phyloP scores from a whole-genome alignment of 2,888 invertebrate genomes.

The Rhopalosiphum nymphaeae region DNA sequence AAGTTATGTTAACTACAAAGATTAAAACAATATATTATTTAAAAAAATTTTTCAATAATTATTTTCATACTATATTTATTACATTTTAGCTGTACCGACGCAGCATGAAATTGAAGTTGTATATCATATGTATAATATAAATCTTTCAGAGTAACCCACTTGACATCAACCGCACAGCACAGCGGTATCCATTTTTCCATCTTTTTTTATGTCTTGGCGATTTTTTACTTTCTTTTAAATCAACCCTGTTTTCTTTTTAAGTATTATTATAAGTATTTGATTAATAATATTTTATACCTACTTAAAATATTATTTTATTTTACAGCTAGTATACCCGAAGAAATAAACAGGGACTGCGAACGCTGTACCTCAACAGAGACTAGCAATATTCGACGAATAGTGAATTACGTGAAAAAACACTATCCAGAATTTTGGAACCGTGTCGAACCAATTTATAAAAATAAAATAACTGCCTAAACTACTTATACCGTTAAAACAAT shows the following conservation, averaged over 20 bases:
- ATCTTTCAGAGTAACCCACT: no score
- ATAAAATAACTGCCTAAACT: background rate
- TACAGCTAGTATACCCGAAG: slow-evolving; percentile 28
- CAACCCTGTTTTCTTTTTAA: background rate
- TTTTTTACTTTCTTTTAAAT: background rate
- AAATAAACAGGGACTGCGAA: background rate
- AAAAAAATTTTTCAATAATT: no score
- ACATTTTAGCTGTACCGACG: no score
- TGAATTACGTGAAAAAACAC: slow-evolving; percentile 8
- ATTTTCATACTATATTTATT: no score
- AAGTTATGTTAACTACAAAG: no score
- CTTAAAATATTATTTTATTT: background rate
- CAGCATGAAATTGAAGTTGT: no score
- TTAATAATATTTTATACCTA: background rate
- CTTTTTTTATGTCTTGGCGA: background rate
- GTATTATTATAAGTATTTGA: background rate
- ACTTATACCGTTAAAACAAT: background rate
- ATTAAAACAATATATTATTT: no score
- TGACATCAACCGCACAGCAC: no score
- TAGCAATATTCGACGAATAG: slow-evolving; percentile 15
- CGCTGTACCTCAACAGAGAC: slow-evolving; percentile 20
- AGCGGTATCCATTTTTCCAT: background rate
- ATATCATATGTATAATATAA: no score
- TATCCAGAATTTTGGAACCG: slow-evolving; percentile 26
- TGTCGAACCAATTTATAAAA: slow-evolving; percentile 20